Percentiles rank a stretch among this genome's conserved stretches.
phyloP scores from a whole-genome alignment of 2,888 invertebrate genomes.

The Unio pictorum region DNA sequence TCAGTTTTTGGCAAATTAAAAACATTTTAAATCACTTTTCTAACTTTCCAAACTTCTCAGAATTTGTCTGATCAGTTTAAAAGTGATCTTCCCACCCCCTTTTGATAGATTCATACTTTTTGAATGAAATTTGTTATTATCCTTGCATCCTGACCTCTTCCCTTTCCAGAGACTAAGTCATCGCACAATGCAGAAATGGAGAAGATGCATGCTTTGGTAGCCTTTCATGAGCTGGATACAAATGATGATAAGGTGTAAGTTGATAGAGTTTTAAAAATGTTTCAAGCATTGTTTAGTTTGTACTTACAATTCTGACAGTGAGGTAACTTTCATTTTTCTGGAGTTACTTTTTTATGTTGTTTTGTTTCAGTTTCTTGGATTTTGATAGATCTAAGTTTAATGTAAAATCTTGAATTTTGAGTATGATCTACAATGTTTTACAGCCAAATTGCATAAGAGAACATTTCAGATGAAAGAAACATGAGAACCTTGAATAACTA shows the following conservation, averaged over 20 bases:
- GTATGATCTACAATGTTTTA: too few species aligned
- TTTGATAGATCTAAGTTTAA: too few species aligned
- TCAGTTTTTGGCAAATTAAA: too few species aligned
- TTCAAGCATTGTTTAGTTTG: too few species aligned
- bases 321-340: background rate
- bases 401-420: too few species aligned
- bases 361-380: background rate
- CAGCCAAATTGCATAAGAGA: too few species aligned
- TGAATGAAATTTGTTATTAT: background rate
- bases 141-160: too few species aligned
- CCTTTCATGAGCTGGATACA: conserved; percentile 85
- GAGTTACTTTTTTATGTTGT: background rate
- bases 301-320: too few species aligned
- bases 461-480: too few species aligned
- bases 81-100: too few species aligned
- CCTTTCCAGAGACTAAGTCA: conserved; percentile 56
- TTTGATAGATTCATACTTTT: background rate
- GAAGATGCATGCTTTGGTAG: conserved; percentile 66
- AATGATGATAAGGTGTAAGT: conserved; percentile 81
- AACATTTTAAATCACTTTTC: too few species aligned
- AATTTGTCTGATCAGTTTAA: background rate
- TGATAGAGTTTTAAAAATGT: background rate
- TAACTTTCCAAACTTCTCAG: background rate
- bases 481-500: too few species aligned
- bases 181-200: conserved; percentile 60